Conservation (phyloP, 2,113 vertebrate species). For the Platysternon megacephalum region DNA sequence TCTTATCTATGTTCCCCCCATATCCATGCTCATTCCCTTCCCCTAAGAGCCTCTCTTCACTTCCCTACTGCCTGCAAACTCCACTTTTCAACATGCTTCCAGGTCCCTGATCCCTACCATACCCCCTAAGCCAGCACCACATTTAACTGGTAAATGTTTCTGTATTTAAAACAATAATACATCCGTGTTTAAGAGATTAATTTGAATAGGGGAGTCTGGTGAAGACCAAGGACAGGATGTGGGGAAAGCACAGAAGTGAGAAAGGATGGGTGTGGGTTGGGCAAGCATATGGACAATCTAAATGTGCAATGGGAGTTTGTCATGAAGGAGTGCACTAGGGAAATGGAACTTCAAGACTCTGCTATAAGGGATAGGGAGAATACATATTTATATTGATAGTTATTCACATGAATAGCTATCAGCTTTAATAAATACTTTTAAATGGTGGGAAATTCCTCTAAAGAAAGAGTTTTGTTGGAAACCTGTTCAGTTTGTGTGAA, state of each 20-base stretch:
- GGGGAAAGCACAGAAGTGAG: background rate
- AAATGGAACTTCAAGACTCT: background rate
- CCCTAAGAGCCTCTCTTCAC: background rate
- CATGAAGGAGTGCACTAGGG: background rate
- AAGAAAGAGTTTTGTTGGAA: background rate
- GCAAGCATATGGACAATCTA: background rate
- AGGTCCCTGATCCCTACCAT: background rate
- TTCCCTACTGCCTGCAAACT: background rate
- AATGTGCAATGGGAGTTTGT: background rate
- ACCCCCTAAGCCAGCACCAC: background rate
- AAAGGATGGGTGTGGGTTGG: background rate
- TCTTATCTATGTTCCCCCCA: background rate
- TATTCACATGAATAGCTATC: background rate
- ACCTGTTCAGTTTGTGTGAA: background rate
- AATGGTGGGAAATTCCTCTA: too few relatives aligned
- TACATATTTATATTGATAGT: background rate
- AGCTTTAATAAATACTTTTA: background rate
- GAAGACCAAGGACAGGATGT: background rate
- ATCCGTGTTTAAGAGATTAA: background rate
- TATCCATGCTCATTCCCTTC: background rate
- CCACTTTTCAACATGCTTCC: background rate
- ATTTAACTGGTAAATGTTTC: background rate
- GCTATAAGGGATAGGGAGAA: background rate
- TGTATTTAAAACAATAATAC: background rate
- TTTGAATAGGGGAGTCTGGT: background rate